Evolutionary conservation across 2,797 vertebrate genomes (phyloP).

Genomic region (Threskiornis aethiopicus): DNA sequence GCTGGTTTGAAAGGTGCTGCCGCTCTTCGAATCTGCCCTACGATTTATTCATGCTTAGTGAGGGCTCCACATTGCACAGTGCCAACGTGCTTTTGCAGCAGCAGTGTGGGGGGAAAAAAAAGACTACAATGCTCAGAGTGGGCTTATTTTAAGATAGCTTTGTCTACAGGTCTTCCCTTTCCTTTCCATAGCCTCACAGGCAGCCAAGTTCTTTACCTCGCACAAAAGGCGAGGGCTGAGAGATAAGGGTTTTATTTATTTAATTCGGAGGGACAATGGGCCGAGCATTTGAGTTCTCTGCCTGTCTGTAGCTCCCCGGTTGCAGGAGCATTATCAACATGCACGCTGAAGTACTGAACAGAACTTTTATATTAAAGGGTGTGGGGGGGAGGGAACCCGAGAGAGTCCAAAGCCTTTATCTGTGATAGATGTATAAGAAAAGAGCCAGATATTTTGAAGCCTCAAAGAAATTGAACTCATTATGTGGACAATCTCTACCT

Average conservation of each 20-base stretch:
- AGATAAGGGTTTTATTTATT: slow-evolving; percentile 47
- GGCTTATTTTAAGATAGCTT: slow-evolving; percentile 30
- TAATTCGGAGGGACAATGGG: background rate
- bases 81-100: background rate
- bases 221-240: background rate
- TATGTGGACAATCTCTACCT: background rate
- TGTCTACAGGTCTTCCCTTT: background rate
- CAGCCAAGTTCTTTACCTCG: background rate
- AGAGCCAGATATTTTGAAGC: slow-evolving; percentile 8
- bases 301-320: background rate
- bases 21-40: background rate
- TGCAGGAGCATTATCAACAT: background rate
- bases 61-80: background rate
- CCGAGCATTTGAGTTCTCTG: background rate
- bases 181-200: background rate
- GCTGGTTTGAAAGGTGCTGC: background rate
- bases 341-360: background rate
- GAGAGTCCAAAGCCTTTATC: slow-evolving; percentile 2
- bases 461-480: background rate
- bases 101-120: background rate
- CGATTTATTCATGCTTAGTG: background rate
- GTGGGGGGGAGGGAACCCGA: background rate
- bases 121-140: background rate
- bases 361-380: background rate
- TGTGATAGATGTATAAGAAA: background rate